phyloP scores from a whole-genome alignment of 2,113 vertebrate genomes.

The Silurus meridionalis region DNA sequence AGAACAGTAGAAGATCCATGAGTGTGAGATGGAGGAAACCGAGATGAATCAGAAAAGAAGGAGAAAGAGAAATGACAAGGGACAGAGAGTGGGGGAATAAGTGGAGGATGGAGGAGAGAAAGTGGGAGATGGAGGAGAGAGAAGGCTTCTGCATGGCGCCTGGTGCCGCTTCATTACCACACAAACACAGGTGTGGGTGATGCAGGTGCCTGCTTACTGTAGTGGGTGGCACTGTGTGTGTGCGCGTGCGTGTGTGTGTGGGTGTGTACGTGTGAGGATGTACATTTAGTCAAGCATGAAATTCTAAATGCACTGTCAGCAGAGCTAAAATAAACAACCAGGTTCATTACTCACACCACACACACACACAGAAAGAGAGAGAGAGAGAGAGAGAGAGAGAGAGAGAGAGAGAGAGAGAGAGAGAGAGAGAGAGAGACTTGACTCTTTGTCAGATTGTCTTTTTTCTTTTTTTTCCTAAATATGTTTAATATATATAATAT shows the following conservation, averaged over 20 bases:
- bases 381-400: not conserved
- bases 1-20: not conserved
- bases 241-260: conserved; percentile 10
- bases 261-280: conserved; percentile 16
- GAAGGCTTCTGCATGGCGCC: conserved; percentile 62
- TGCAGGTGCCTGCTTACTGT: conserved; percentile 68
- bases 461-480: not conserved
- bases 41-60: not conserved
- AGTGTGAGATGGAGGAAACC: not conserved
- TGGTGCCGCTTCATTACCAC: conserved; percentile 69
- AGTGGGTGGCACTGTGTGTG: conserved; percentile 63
- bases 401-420: not conserved
- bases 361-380: not conserved
- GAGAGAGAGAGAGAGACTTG: not conserved
- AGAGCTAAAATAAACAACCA: conserved; percentile 34
- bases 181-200: conserved; percentile 59
- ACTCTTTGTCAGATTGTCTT: not conserved
- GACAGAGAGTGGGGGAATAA: not conserved
- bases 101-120: not conserved
- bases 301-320: conserved; percentile 31
- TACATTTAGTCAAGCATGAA: conserved; percentile 19
- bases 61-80: not conserved
- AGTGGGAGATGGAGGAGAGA: not conserved
- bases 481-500: not conserved
- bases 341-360: conserved; percentile 12